Conservation (phyloP, 2,888 invertebrate genomes). For the Lucinisca nassula region DNA sequence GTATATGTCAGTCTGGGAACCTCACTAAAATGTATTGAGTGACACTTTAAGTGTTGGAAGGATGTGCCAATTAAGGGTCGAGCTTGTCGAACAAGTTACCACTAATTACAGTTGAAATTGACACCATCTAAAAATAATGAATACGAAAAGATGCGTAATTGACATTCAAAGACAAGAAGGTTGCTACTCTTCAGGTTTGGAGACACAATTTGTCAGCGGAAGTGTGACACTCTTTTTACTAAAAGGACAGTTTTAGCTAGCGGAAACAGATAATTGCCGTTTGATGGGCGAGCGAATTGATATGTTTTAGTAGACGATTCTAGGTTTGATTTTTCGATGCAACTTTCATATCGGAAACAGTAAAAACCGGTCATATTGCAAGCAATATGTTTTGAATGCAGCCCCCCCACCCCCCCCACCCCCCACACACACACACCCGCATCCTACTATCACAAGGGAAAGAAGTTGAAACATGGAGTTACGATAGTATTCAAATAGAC, state of each 20-base stretch:
- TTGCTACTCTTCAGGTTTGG: slow-evolving; percentile 58
- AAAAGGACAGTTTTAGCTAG: slow-evolving; percentile 59
- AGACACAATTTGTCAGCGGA: slow-evolving; percentile 67
- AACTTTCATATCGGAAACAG: too few relatives aligned
- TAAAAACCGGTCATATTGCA: too few relatives aligned
- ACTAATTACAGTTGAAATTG: slow-evolving; percentile 28
- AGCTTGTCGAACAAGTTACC: slow-evolving; percentile 26
- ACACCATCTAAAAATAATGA: slow-evolving; percentile 50
- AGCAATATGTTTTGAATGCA: too few relatives aligned
- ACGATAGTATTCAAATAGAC: too few relatives aligned
- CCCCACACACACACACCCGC: too few relatives aligned
- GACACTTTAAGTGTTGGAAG: slow-evolving; percentile 61
- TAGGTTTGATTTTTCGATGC: too few relatives aligned
- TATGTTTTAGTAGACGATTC: slow-evolving; percentile 1
- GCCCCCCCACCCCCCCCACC: too few relatives aligned
- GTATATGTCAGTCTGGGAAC: not conserved
- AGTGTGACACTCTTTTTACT: slow-evolving; percentile 59
- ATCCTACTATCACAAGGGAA: too few relatives aligned
- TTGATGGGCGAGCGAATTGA: not conserved
- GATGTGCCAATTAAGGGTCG: slow-evolving; percentile 70
- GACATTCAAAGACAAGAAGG: slow-evolving; percentile 64
- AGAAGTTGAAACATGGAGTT: too few relatives aligned
- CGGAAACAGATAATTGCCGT: slow-evolving; percentile 58
- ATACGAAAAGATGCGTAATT: slow-evolving; percentile 65
- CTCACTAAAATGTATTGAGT: not conserved